Evolutionary conservation across 2,113 vertebrate genomes (phyloP).

Genomic region (Rousettus leschenaultii): DNA sequence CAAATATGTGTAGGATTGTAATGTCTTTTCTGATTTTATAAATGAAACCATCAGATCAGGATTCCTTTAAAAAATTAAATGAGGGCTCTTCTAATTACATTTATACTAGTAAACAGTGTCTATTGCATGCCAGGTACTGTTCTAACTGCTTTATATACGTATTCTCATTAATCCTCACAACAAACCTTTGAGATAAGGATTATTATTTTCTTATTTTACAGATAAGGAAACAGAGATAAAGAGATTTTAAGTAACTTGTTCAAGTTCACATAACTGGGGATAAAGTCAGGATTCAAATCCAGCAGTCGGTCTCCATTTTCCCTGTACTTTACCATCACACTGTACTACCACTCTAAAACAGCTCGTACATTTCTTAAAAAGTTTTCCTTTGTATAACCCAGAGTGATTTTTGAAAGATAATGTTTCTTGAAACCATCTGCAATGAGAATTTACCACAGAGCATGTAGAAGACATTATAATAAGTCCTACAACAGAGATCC

Average conservation of each 20-base stretch:
- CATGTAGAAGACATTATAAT: not conserved
- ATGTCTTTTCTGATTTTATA: not conserved
- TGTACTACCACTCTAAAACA: not conserved
- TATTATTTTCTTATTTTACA: not conserved
- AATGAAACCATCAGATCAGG: not conserved
- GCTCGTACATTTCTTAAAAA: not conserved
- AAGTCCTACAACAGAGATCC: not conserved
- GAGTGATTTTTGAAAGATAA: not conserved
- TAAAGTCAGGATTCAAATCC: not conserved
- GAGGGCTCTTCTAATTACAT: not conserved
- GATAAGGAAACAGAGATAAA: not conserved
- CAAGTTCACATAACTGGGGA: not conserved
- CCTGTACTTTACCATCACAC: not conserved
- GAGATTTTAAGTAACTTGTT: not conserved
- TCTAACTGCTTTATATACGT: not conserved
- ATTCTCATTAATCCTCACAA: not conserved
- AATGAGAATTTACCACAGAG: not conserved
- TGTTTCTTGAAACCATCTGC: not conserved
- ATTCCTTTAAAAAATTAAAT: not conserved
- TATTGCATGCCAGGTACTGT: not conserved
- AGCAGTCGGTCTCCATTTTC: not conserved
- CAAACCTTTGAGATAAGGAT: not conserved
- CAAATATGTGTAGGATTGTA: not conserved
- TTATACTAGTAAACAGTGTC: not conserved
- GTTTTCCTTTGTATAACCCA: not conserved